Conservation (phyloP, 2,888 invertebrate genomes). For the Andrena camellia region DNA sequence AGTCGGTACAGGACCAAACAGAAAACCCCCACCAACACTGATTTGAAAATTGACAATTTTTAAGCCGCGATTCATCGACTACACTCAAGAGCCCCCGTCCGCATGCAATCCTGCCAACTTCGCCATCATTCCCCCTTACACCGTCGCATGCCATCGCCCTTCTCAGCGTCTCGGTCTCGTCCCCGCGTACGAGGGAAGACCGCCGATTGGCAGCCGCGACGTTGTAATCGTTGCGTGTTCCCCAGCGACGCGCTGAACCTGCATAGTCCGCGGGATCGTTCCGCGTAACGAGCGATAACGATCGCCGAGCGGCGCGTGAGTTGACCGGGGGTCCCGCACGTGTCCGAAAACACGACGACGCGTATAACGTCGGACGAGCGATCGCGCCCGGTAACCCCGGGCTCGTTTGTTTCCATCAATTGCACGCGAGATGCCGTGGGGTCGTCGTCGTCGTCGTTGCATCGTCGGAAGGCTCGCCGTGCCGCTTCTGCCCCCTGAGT, state of each 20-base stretch:
- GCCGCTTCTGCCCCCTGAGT: constrained; percentile 44
- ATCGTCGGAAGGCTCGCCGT: constrained; percentile 13
- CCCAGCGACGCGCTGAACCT: constrained; percentile 6
- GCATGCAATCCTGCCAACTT: too few species aligned
- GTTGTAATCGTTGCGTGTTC: neutral
- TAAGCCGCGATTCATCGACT: too few species aligned
- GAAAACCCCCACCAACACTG: too few species aligned
- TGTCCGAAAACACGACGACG: constrained; percentile 52
- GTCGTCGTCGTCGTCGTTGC: constrained; percentile 44
- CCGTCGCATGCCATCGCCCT: too few species aligned
- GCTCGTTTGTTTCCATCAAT: constrained; percentile 65
- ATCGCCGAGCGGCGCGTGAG: constrained; percentile 25
- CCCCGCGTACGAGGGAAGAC: neutral
- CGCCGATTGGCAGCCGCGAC: neutral
- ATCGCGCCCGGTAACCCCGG: constrained; percentile 52
- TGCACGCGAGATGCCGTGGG: constrained; percentile 14
- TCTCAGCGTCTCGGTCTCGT: neutral
- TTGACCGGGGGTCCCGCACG: constrained; percentile 35
- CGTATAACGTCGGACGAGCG: constrained; percentile 49
- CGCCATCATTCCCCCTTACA: too few species aligned
- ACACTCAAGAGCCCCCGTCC: too few species aligned
- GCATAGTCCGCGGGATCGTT: constrained; percentile 22
- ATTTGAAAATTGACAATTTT: too few species aligned
- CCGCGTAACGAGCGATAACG: constrained; percentile 47
- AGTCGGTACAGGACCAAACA: too few species aligned